A percentile compares a stretch with the other conserved stretches of the same genome.
These are phyloP conservation scores for Leptopilina syphax DNA, from an alignment of 2,888 invertebrate genomes.

Conservation along the genomic window DNA sequence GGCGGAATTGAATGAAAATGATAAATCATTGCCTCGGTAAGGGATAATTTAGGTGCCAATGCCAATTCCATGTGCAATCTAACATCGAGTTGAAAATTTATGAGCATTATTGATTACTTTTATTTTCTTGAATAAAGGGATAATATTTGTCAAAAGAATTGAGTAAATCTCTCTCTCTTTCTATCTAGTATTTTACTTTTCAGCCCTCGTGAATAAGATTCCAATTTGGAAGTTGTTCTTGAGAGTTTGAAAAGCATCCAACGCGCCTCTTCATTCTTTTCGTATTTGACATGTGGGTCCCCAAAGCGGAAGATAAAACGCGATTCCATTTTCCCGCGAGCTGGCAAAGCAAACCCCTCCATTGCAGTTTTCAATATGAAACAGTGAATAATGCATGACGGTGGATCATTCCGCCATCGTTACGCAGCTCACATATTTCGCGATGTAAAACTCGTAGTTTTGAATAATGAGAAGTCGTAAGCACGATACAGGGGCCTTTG, in stretches of 20 bases:
- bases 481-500: slow-evolving; percentile 60
- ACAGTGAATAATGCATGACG: slow-evolving; percentile 71
- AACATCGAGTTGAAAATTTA: slow-evolving; percentile 1
- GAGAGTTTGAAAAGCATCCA: slow-evolving; percentile 29
- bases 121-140: slow-evolving; percentile 9
- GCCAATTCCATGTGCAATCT: slow-evolving; percentile 15
- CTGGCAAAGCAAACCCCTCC: slow-evolving; percentile 43
- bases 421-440: slow-evolving; percentile 69
- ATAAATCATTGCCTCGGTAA: neutral
- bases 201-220: slow-evolving; percentile 23
- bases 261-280: slow-evolving; percentile 27
- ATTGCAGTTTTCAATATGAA: slow-evolving; percentile 70
- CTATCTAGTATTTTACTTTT: slow-evolving; percentile 6
- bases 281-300: slow-evolving; percentile 42
- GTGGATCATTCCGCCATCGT: slow-evolving; percentile 65
- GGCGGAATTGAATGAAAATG: neutral
- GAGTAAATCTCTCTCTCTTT: neutral
- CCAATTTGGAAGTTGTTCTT: slow-evolving; percentile 25
- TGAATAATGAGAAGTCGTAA: slow-evolving; percentile 71
- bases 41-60: slow-evolving; percentile 7
- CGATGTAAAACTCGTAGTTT: slow-evolving; percentile 72
- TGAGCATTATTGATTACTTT: neutral
- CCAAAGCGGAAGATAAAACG: slow-evolving; percentile 58
- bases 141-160: slow-evolving; percentile 19
- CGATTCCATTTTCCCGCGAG: slow-evolving; percentile 60